phyloP scores from a whole-genome alignment of 2,113 vertebrate genomes.

The Paradoxurus hermaphroditus region DNA sequence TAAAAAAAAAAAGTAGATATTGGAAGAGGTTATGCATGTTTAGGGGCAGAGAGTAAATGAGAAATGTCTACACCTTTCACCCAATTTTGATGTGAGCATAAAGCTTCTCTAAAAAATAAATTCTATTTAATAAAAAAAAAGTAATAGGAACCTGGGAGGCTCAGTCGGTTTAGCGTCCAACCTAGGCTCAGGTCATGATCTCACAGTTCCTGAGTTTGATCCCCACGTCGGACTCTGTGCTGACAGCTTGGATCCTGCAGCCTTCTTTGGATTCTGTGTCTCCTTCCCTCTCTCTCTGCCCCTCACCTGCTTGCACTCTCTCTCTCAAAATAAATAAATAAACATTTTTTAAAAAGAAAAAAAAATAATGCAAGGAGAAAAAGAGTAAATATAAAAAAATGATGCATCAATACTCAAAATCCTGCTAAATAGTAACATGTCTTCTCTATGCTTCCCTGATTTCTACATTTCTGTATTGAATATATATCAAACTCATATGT shows the following conservation, averaged over 20 bases:
- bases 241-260: no score
- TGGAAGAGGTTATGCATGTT: neutral
- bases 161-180: no score
- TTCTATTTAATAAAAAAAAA: neutral
- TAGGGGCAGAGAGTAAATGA: neutral
- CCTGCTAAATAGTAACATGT: neutral
- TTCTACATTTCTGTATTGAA: neutral
- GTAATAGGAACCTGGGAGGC: no score
- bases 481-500: neutral
- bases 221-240: no score
- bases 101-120: neutral
- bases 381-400: neutral
- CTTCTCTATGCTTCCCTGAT: neutral
- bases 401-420: neutral
- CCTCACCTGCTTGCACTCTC: no score
- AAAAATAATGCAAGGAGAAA: neutral
- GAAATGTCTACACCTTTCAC: neutral
- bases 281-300: no score
- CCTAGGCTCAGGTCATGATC: no score
- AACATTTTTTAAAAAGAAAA: no score
- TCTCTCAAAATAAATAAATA: no score
- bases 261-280: no score
- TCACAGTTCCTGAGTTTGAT: no score
- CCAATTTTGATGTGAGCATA: neutral
- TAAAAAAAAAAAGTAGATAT: no score